phyloP scores from a whole-genome alignment of 2,888 invertebrate species.

The Lasioglossum zephyrum region DNA sequence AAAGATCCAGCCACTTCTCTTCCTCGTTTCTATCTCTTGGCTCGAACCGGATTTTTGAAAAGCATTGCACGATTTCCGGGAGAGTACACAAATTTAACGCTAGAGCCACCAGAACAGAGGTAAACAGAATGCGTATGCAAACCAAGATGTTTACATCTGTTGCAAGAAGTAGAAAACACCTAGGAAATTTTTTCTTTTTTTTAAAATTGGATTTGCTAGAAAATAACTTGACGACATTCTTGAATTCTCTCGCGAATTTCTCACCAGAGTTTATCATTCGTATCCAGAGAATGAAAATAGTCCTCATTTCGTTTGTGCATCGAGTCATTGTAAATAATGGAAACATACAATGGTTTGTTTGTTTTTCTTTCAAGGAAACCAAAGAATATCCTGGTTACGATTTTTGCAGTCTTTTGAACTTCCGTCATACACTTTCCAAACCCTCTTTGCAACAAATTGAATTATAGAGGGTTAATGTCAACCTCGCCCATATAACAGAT shows the following conservation, averaged over 20 bases:
- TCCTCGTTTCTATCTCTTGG: neutral
- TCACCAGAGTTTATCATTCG: neutral
- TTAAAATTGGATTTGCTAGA: too few relatives aligned
- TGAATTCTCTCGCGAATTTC: too few relatives aligned
- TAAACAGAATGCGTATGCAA: neutral
- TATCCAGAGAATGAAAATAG: neutral
- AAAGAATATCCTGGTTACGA: neutral
- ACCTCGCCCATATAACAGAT: neutral
- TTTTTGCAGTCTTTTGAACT: neutral
- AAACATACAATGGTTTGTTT: neutral
- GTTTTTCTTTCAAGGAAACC: neutral
- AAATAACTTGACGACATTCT: too few relatives aligned
- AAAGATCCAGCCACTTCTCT: constrained; percentile 51
- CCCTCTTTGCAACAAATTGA: neutral
- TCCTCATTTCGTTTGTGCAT: neutral
- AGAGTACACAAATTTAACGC: neutral
- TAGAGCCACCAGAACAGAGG: neutral
- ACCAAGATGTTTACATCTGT: neutral
- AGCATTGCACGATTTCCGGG: neutral
- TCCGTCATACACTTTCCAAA: neutral
- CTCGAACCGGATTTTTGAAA: neutral
- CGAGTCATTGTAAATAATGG: too few relatives aligned
- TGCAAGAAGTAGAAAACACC: neutral
- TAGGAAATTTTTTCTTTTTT: too few relatives aligned
- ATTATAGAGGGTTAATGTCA: neutral